Conservation (phyloP, 2,888 invertebrate genomes). For the Lymantria dispar region DNA sequence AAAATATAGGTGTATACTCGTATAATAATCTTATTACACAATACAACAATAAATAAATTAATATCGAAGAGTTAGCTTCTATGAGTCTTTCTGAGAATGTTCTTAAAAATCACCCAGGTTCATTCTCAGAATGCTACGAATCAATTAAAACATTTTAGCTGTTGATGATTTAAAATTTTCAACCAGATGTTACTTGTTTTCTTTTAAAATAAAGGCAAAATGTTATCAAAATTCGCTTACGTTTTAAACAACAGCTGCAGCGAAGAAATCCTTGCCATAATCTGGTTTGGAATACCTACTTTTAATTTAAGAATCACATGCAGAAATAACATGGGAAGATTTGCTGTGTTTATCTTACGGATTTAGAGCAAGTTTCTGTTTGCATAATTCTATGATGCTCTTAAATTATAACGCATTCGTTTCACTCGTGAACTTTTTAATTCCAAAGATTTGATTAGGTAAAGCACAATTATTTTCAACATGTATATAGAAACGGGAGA, state of each 20-base stretch:
- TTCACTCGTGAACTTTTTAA: no score
- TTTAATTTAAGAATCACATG: slow-evolving; percentile 13
- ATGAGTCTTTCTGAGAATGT: no score
- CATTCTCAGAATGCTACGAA: no score
- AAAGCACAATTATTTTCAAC: no score
- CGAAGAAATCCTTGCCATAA: slow-evolving; percentile 8
- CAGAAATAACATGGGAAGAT: background rate
- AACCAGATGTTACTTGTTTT: slow-evolving; percentile 18
- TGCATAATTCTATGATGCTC: background rate
- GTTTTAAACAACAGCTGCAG: slow-evolving; percentile 14
- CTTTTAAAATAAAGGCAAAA: slow-evolving; percentile 12
- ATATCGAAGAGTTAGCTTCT: no score
- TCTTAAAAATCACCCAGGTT: no score
- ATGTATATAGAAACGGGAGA: no score
- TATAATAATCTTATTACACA: no score
- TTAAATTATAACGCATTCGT: background rate
- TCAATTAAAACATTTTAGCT: no score
- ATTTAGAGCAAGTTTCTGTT: background rate
- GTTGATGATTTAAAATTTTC: background rate
- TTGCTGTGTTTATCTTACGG: background rate
- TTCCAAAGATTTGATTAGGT: no score
- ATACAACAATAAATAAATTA: no score
- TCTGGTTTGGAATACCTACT: slow-evolving; percentile 8
- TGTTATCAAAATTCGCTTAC: slow-evolving; percentile 22
- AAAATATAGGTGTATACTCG: no score